These are phyloP conservation scores for Epistrophella euchroma DNA, from an alignment of 2,888 invertebrate species.

Conservation along the genomic window DNA sequence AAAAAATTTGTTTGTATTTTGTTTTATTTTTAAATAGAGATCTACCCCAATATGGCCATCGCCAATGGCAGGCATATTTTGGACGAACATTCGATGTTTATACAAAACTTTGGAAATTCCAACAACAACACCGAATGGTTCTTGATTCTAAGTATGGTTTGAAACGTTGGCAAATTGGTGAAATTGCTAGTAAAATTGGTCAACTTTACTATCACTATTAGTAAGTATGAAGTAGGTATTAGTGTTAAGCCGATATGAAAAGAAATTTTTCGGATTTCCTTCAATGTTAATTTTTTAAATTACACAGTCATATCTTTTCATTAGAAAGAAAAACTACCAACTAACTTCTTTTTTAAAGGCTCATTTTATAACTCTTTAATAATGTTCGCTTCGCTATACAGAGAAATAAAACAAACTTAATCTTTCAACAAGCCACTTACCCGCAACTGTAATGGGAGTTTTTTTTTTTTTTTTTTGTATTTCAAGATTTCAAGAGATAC, in stretches of 20 bases:
- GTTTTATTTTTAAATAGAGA: conserved; percentile 86
- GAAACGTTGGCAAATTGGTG: conserved; percentile 99
- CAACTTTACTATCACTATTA: conserved; percentile 99
- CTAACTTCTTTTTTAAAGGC: neutral
- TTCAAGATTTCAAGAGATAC: conserved; percentile 31
- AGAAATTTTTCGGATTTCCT: neutral
- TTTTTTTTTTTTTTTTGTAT: conserved; percentile 24
- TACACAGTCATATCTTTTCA: neutral
- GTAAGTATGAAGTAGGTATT: conserved; percentile 88
- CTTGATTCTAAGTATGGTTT: conserved; percentile 96
- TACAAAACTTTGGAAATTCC: conserved; percentile 99
- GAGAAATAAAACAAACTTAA: conserved; percentile 28
- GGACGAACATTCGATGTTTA: conserved; percentile 98
- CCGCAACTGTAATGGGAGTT: conserved; percentile 29
- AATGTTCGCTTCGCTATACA: neutral
- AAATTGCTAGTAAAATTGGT: conserved; percentile 99
- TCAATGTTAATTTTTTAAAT: too few relatives aligned
- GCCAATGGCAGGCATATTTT: conserved; percentile 99
- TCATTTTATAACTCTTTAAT: neutral
- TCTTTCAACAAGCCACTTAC: conserved; percentile 28
- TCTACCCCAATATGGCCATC: conserved; percentile 98
- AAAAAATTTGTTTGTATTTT: conserved; percentile 1
- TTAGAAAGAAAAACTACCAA: neutral
- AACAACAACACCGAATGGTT: conserved; percentile 96
- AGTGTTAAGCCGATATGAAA: neutral